phyloP scores from a whole-genome alignment of 2,888 invertebrate genomes.

The Maniola hyperantus region DNA sequence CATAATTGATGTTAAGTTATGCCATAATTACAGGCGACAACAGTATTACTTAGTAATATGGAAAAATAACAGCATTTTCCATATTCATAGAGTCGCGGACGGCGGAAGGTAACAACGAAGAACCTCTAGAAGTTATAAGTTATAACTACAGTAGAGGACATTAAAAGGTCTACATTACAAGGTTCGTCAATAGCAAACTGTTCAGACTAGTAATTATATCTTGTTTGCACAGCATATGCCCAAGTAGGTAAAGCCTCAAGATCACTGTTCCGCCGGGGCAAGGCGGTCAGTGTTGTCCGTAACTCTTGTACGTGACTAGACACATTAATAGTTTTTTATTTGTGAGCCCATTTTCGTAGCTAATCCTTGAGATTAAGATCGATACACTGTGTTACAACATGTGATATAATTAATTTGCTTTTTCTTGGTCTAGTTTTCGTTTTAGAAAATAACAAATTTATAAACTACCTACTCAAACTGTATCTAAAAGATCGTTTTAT shows the following conservation, averaged over 20 bases:
- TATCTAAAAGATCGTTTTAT: too few species aligned
- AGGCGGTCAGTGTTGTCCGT: slow-evolving; percentile 54
- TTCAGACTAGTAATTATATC: slow-evolving; percentile 24
- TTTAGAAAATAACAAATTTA: too few species aligned
- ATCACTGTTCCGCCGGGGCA: slow-evolving; percentile 57
- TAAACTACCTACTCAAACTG: too few species aligned
- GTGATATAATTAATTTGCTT: neutral
- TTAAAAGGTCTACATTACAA: slow-evolving; percentile 30
- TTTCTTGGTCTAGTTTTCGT: too few species aligned
- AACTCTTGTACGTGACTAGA: slow-evolving; percentile 60
- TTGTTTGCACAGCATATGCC: slow-evolving; percentile 57
- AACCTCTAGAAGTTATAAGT: slow-evolving; percentile 1
- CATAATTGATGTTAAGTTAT: neutral
- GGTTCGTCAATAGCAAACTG: slow-evolving; percentile 20
- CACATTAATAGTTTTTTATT: slow-evolving; percentile 59
- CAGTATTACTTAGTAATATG: slow-evolving; percentile 2
- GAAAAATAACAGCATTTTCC: neutral
- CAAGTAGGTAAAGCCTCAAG: slow-evolving; percentile 55
- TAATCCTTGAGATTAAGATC: slow-evolving; percentile 49
- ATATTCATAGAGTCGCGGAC: neutral
- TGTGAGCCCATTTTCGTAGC: slow-evolving; percentile 46
- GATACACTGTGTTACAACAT: slow-evolving; percentile 6
- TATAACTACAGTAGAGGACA: slow-evolving; percentile 3
- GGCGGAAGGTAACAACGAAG: slow-evolving; percentile 2
- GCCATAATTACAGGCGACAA: slow-evolving; percentile 1